A percentile compares a stretch with the other conserved stretches of the same genome.
Conservation (phyloP, 1,140 invertebrate species). For the Mizuhopecten yessoensis region DNA sequence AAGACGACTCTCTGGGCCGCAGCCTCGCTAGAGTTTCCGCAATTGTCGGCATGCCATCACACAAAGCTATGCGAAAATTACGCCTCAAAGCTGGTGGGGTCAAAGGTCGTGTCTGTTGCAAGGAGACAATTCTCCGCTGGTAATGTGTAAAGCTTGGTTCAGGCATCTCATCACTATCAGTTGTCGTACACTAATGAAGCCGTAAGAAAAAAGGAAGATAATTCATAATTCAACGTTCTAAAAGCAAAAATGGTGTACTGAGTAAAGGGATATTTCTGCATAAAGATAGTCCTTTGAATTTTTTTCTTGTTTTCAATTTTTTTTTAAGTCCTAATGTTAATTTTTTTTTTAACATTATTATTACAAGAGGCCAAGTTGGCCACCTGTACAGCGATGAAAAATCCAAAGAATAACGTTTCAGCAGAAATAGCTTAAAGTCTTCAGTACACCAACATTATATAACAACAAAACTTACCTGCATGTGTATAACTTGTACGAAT, state of each 20-base stretch:
- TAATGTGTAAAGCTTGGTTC: slow-evolving; percentile 51
- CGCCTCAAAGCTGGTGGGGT: slow-evolving; percentile 46
- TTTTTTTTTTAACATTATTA: too few species aligned
- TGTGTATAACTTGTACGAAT: slow-evolving; percentile 70
- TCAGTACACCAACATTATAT: slow-evolving; percentile 25
- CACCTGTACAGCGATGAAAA: too few species aligned
- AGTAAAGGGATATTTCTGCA: background rate
- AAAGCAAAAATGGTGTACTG: background rate
- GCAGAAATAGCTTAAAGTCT: background rate
- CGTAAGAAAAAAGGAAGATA: background rate
- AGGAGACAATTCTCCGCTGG: slow-evolving; percentile 58
- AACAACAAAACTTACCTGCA: slow-evolving; percentile 65
- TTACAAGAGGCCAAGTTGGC: too few species aligned
- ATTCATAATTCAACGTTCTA: background rate
- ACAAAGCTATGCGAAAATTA: slow-evolving; percentile 56
- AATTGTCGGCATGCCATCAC: slow-evolving; percentile 60
- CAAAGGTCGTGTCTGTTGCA: slow-evolving; percentile 57
- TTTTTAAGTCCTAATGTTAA: too few species aligned
- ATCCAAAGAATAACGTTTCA: background rate
- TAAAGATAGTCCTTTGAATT: background rate
- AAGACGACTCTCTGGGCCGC: slow-evolving; percentile 47
- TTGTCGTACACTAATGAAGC: slow-evolving; percentile 56
- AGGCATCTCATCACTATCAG: slow-evolving; percentile 48
- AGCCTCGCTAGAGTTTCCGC: slow-evolving; percentile 59
- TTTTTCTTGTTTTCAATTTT: too few species aligned